Base-by-base conservation (phyloP, 35 echinoderm and acorn worm species). In the Anneissia japonica region DNA sequence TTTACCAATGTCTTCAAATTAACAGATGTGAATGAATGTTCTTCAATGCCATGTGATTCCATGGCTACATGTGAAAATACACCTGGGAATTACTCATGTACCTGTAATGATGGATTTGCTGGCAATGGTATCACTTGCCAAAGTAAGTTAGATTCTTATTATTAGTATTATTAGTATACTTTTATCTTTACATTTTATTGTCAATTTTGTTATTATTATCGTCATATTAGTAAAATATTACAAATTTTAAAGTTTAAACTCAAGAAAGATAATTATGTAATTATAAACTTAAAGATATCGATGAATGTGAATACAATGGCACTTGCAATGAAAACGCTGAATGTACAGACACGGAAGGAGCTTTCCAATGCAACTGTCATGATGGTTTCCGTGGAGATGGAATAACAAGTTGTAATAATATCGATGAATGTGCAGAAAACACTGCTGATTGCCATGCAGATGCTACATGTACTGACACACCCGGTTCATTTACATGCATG, bases 321-420 rank as follows among this genome's bases (percentile, higher is more conserved):
- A 81, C 38, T 23, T 97, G 94, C 84, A 72, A 88, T 35, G 40
- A 36, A 33, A 84, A 92, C 19, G 55, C 77, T 35, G 88, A 64
- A 7, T 97, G 94, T 85, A 80, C 35, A 17, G 90, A 97, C 81
- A 82, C 56, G 5, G 39, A 76, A 26, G 94, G 94, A 23, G 90
- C 90, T 12, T 97, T 88, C 32, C 35, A 35, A 17, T 97, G 94
- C 35, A 37, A 2, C 3, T 97, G 94, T 64, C 19, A 6, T 64
- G 11, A 64, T 12, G 11, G 51, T 31, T 32, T 77, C 74, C 46
- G 13, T 43, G 79, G 85, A 87, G 91, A 97, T 86, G 94, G 91
- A 0, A 19, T 23, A 26, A 23, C 51, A 64, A 64, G 21, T 64
- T 64, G 51, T 26, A 64, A 2, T 1, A 64, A 64, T 79, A 21